These are phyloP conservation scores for Biston betularia DNA, from an alignment of 2,888 invertebrate genomes.

Conservation along the genomic window DNA sequence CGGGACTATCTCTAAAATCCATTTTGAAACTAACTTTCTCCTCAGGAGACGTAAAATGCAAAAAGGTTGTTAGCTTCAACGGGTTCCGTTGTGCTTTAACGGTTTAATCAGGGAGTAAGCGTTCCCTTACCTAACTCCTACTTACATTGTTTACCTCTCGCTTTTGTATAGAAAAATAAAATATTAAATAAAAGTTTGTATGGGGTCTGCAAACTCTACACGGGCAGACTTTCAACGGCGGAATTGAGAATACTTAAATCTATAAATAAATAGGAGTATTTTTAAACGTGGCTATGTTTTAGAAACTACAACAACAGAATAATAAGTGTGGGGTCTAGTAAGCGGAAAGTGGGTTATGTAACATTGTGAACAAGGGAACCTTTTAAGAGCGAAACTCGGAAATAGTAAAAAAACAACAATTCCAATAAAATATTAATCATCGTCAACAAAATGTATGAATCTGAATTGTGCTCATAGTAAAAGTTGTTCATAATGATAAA, in stretches of 20 bases:
- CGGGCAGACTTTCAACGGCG: neutral
- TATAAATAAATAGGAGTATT: too few species aligned
- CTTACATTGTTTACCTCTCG: constrained; percentile 26
- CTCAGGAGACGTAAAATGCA: constrained; percentile 30
- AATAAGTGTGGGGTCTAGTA: too few species aligned
- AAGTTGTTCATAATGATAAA: too few species aligned
- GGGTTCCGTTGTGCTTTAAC: constrained; percentile 29
- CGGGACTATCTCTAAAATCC: constrained; percentile 32
- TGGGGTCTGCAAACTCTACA: neutral
- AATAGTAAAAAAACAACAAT: too few species aligned
- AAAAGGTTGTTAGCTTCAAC: constrained; percentile 28
- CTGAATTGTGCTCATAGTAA: too few species aligned
- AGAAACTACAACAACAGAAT: too few species aligned
- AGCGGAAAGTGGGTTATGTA: too few species aligned
- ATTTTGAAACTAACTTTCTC: constrained; percentile 29
- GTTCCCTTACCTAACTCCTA: constrained; percentile 6
- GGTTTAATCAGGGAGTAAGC: constrained; percentile 31
- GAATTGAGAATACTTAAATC: neutral
- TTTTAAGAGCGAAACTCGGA: too few species aligned
- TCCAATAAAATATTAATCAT: too few species aligned
- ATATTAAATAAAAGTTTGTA: constrained; percentile 10
- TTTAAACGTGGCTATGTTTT: too few species aligned
- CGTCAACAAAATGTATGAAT: too few species aligned
- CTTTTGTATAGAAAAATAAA: constrained; percentile 25
- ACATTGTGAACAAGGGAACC: too few species aligned